Percentiles rank a stretch among this genome's conserved stretches.
Evolutionary conservation across 2,797 vertebrate genomes (phyloP).

Genomic region (Limosa lapponica): DNA sequence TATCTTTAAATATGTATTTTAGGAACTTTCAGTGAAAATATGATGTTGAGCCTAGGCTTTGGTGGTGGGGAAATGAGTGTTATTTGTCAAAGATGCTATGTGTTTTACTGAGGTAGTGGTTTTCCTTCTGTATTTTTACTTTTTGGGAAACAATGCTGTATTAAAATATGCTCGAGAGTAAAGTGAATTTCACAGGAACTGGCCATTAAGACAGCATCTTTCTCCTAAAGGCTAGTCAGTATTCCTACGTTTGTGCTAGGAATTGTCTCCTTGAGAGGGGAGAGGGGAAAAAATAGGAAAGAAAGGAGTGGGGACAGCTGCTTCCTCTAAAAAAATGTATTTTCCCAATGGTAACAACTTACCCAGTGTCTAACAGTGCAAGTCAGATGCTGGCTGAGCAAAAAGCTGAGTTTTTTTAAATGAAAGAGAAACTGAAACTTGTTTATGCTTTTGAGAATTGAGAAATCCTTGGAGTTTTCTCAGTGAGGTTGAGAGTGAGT

Average conservation of each 20-base stretch:
- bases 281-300: neutral
- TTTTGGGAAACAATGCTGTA: neutral
- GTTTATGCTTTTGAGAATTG: slow-evolving; percentile 56
- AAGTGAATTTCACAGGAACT: neutral
- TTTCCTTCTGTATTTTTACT: neutral
- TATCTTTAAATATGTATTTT: slow-evolving; percentile 56
- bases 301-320: neutral
- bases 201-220: neutral
- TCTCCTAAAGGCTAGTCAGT: neutral
- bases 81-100: neutral
- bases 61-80: neutral
- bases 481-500: slow-evolving; percentile 31
- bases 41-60: slow-evolving; percentile 4
- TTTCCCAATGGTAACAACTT: slow-evolving; percentile 28
- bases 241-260: slow-evolving; percentile 33
- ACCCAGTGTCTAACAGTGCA: slow-evolving; percentile 3
- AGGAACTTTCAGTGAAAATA: slow-evolving; percentile 1
- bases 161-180: neutral
- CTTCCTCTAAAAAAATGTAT: neutral
- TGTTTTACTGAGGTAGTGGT: neutral
- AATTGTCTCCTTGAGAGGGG: neutral
- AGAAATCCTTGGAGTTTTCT: slow-evolving; percentile 72
- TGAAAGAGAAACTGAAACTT: slow-evolving; percentile 59
- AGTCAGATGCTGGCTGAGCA: neutral
- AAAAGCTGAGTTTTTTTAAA: slow-evolving; percentile 38